A percentile compares a stretch with the other conserved stretches of the same genome.
Conservation (phyloP, 1,140 invertebrate species). For the Heliconius hewitsoni region DNA sequence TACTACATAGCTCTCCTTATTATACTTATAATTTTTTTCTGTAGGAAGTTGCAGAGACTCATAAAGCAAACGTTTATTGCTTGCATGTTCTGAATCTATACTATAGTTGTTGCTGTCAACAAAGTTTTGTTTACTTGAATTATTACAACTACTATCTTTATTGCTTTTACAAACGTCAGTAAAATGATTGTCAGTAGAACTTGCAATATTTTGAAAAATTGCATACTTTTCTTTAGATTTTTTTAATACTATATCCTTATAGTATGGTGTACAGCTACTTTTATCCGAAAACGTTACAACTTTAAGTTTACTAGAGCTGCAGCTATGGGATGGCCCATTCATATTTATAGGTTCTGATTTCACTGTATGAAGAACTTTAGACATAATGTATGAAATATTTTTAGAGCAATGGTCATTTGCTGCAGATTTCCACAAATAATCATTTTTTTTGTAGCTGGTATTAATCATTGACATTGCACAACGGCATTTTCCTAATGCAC, state of each 20-base stretch:
- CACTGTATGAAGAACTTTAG: slow-evolving; percentile 26
- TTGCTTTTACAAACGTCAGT: background rate
- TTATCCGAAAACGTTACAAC: slow-evolving; percentile 24
- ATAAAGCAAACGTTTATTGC: slow-evolving; percentile 42
- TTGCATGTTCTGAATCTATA: slow-evolving; percentile 21
- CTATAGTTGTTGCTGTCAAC: slow-evolving; percentile 31
- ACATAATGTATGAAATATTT: slow-evolving; percentile 57
- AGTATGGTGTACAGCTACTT: slow-evolving; percentile 7
- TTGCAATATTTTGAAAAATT: background rate
- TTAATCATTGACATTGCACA: slow-evolving; percentile 55
- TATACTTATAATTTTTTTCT: slow-evolving; percentile 20
- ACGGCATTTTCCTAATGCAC: slow-evolving; percentile 53
- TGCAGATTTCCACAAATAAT: slow-evolving; percentile 50
- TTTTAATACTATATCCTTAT: slow-evolving; percentile 53
- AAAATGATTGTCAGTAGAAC: background rate
- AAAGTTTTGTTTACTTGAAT: background rate
- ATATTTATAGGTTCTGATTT: slow-evolving; percentile 38
- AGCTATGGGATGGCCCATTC: background rate
- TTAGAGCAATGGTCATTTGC: slow-evolving; percentile 32
- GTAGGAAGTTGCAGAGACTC: slow-evolving; percentile 51
- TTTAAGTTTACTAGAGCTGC: slow-evolving; percentile 21
- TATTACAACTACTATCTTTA: slow-evolving; percentile 22
- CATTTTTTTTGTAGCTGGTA: slow-evolving; percentile 47
- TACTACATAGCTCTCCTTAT: slow-evolving; percentile 36
- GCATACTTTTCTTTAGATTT: slow-evolving; percentile 39